Base-by-base conservation (phyloP, 2,888 invertebrate genomes). In the Malthinus seriepunctatus region DNA sequence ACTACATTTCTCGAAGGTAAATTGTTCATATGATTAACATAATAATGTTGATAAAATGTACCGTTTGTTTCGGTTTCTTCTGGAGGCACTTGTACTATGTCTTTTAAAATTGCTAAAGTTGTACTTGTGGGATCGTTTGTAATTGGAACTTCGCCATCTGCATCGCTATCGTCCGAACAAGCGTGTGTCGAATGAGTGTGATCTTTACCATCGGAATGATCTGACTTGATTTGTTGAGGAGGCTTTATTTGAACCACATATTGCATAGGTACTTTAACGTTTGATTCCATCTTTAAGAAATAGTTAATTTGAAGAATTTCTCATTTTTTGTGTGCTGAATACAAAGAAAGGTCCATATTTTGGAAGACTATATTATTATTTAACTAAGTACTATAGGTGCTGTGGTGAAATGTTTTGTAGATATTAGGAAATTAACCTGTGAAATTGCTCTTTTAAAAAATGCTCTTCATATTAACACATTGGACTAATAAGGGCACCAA, bases 61-160 rank as follows among this genome's bases (percentile, higher is more conserved):
- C 86, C 85, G 33, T 83, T 80, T 75, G 82, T 82, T 8, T 82
- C 81, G 8, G 78, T 76, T 42, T 71, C 71, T n/a, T 72, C 71
- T 23, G 63, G 84, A 60, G 80, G 82, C 52, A 84, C 83, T 12
- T 82, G 83, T 38, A 87, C 81, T 70, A 87, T 85, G 71, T 88
- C 88, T 72, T 88, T 88, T 45, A 88, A 81, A 35, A 87, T 88
- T 31, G 86, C 85, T 67, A 88, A 75, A 23, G 88, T 87, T 64
- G 86, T 84, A 64, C 86, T 86, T n/a, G 88, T 87, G 69, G 88
- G 88, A 77, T 88, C 86, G 75, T 87, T 86, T 42, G 86, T 85
- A 50, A 85, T 85, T 7, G 86, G 83, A 64, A 87, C 77, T 68
- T 87, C 88, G 65, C 85, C 83, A 71, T 86, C 86, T 66, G 85